phyloP scores from a whole-genome alignment of 2,888 invertebrate species.

The Drosophila aldrichi region DNA sequence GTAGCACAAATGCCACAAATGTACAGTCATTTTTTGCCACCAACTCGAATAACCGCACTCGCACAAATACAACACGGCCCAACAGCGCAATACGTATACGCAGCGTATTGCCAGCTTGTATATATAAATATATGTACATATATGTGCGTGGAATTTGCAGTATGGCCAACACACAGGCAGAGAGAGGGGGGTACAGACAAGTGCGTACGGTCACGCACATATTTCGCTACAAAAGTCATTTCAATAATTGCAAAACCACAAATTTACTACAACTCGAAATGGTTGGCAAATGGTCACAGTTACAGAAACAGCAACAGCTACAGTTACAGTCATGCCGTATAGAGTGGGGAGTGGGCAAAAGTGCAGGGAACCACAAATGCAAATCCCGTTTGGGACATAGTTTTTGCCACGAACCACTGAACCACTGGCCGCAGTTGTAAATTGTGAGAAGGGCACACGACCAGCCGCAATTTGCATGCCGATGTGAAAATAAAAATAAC shows the following conservation, averaged over 20 bases:
- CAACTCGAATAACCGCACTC: conserved; percentile 47
- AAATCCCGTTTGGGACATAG: conserved; percentile 68
- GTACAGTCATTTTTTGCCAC: conserved; percentile 77
- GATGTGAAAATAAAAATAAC: conserved; percentile 76
- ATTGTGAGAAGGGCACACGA: conserved; percentile 44
- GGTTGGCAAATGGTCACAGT: conserved; percentile 63
- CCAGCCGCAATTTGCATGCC: conserved; percentile 74
- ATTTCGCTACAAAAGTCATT: conserved; percentile 78
- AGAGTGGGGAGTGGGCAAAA: conserved; percentile 35
- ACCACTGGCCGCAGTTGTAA: conserved; percentile 59
- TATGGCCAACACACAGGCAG: conserved; percentile 21
- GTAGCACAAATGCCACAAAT: conserved; percentile 72
- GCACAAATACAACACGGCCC: conserved; percentile 24
- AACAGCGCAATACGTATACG: conserved; percentile 27
- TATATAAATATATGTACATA: conserved; percentile 7
- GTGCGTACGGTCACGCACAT: conserved; percentile 52
- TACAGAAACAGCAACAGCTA: conserved; percentile 22
- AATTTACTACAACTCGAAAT: conserved; percentile 83
- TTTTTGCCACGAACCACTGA: conserved; percentile 46
- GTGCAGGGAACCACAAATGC: conserved; percentile 74
- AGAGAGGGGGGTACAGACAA: conserved; percentile 3
- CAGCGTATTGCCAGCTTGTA: background rate
- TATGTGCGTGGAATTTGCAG: conserved; percentile 67
- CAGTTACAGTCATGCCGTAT: background rate
- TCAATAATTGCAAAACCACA: conserved; percentile 85